These are phyloP conservation scores for Colletes latitarsis DNA, from an alignment of 1,140 invertebrate genomes.

Conservation along the genomic window DNA sequence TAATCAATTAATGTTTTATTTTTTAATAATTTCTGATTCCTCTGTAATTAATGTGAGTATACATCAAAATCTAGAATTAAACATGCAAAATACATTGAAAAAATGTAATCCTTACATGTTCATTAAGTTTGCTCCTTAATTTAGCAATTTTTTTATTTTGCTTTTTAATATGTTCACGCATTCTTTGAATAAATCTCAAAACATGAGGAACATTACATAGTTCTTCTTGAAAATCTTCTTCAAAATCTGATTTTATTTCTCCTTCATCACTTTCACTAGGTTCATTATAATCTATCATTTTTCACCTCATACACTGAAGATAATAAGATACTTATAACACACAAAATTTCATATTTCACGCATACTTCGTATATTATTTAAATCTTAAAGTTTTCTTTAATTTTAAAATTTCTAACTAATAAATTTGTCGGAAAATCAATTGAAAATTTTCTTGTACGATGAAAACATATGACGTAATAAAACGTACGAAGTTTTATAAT, in stretches of 20 bases:
- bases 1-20: conserved; percentile 59
- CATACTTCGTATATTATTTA: neutral
- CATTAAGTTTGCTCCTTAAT: conserved; percentile 66
- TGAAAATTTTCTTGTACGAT: neutral
- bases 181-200: conserved; percentile 66
- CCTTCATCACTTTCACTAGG: conserved; percentile 58
- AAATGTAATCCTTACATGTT: conserved; percentile 56
- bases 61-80: conserved; percentile 15
- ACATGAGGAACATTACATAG: conserved; percentile 71
- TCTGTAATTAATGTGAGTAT: conserved; percentile 56
- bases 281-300: conserved; percentile 30
- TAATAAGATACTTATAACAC: neutral
- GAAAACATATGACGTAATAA: neutral
- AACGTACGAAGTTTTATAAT: neutral
- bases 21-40: conserved; percentile 51
- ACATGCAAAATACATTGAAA: neutral
- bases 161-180: conserved; percentile 65
- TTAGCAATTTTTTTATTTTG: conserved; percentile 71
- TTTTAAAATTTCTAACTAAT: neutral
- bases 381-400: neutral
- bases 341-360: neutral
- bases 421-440: neutral
- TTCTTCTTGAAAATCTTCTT: conserved; percentile 65
- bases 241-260: conserved; percentile 58
- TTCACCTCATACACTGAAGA: neutral